These are phyloP conservation scores for Protonibea diacanthus DNA, from an alignment of 2,797 vertebrate species.

Conservation along the genomic window DNA sequence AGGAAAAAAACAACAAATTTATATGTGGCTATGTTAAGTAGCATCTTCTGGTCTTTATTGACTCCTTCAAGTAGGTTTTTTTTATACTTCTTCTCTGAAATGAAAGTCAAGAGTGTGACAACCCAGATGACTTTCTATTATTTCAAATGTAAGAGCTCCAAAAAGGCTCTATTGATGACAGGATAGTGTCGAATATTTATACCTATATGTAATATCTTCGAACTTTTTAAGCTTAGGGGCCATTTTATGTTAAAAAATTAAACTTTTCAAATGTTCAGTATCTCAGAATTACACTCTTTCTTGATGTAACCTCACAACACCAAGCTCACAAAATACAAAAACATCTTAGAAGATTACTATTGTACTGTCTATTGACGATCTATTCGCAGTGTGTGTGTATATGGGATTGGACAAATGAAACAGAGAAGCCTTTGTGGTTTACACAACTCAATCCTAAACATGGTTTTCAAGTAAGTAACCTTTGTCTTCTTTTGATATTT, in stretches of 20 bases:
- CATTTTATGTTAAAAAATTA: background rate
- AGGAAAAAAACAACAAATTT: background rate
- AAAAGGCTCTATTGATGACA: background rate
- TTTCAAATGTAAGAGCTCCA: background rate
- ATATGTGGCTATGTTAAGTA: background rate
- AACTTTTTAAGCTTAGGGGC: background rate
- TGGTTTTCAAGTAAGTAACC: conserved; percentile 87
- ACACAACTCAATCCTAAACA: conserved; percentile 82
- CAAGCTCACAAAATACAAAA: background rate
- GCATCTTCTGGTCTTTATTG: background rate
- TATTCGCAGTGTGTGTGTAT: conserved; percentile 87
- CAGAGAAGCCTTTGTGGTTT: conserved; percentile 80
- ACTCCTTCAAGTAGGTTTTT: background rate
- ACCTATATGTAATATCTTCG: background rate
- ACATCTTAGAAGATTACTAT: background rate
- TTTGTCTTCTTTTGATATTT: conserved; percentile 19
- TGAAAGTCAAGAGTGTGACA: no score
- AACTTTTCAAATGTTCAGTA: background rate
- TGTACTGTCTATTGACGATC: background rate
- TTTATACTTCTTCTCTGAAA: no score
- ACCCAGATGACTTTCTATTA: no score
- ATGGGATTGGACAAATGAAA: conserved; percentile 92
- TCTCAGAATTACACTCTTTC: background rate
- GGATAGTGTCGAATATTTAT: background rate
- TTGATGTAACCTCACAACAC: background rate